Base-by-base conservation (phyloP, 1,140 invertebrate species). In the Aleiodes sp. region DNA sequence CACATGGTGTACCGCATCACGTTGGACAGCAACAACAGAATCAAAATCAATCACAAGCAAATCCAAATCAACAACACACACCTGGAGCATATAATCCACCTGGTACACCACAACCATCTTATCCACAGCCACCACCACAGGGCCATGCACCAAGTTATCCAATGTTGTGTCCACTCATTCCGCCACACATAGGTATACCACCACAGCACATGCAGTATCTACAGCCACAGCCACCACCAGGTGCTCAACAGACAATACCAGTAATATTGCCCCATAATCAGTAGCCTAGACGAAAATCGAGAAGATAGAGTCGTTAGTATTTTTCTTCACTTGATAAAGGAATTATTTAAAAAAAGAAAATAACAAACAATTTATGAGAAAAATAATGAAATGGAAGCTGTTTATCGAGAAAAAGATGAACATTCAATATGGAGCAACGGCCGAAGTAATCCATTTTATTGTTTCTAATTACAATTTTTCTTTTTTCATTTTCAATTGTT, bases 21-120 rank as follows among this genome's bases (percentile, higher is more conserved):
- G 82, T 85, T 60, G 75, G 80, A 14, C 86, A 86, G 52, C 88
- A 89, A 35, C 88, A 88, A 64, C 90, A 87, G 26, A 89, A 88
- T 71, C 90, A 90, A 71, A 88, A 90, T 6, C 90, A 89, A 2
- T 90, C 89, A 19, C 89, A 89, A 2, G 90, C 88, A 1, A 90
- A 91, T 81, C 88, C 87, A 26, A 88, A 89, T 82, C 88, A 82
- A 64, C 85, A 82, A 6, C 87, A 87, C 70, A 90, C 89, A 68
- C 88, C 89, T 75, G 87, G 87, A 12, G 87, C 86, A 71, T 88
- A 88, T 75, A 88, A 88, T 78, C 86, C 88, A 75, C 85, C 88
- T 73, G 85, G 89, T 75, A 86, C 89, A 76, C 84, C 86, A 29
- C 87, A 87, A 72, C 86, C 86, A 10, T 83, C 87, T 2, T 87